Base-by-base conservation (phyloP, 2,797 vertebrate species). In the Euthynnus affinis region DNA sequence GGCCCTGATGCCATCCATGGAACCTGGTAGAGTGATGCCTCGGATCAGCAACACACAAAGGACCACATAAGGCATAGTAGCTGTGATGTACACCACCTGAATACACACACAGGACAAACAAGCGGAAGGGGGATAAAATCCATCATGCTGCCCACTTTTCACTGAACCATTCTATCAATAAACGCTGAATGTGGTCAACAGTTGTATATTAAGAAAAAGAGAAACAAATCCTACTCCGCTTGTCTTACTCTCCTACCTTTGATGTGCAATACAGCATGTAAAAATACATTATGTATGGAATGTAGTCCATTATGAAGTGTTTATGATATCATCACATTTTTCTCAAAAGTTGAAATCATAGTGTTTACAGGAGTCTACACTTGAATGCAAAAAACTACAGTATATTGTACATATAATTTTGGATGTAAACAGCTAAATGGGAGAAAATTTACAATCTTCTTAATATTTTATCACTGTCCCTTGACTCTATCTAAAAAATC, bases 21-120 rank as follows among this genome's bases (percentile, higher is more conserved):
- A 96, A 0, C 98, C 98, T 5, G 97, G 97, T 44, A 99, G 93
- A 1, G 98, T 99, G 84, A 98, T 90, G 34, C 98, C 98, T 7
- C 97, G 95, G 87, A 99, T 96, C 88, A 99, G 89, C 89, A 99
- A 90, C 83, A 99, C 98, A 79, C 98, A 96, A 57, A 99, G 93
- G 52, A 99, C 97, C 57, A 99, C 88, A 3, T 99, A 99, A 61
- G 98, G 98, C 96, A 99, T 96, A 9, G 98, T 99, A 75, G 98
- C 98, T 34, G 98, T 99, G 94, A 99, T 97, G 95, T 99, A 99
- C 78, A 99, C 98, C 73, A 99, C 98, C 98, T 99, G 87, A 63
- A 84, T 57, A 70, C 18, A 78, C 18, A 77, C 23, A 65, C 5
- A 68, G 53, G n/a, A n/a, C 10, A 63, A 60, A 67, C 5, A 34